A percentile compares a stretch with the other conserved stretches of the same genome.
phyloP scores from a whole-genome alignment of 2,113 vertebrate species.

The Podilymbus podiceps region DNA sequence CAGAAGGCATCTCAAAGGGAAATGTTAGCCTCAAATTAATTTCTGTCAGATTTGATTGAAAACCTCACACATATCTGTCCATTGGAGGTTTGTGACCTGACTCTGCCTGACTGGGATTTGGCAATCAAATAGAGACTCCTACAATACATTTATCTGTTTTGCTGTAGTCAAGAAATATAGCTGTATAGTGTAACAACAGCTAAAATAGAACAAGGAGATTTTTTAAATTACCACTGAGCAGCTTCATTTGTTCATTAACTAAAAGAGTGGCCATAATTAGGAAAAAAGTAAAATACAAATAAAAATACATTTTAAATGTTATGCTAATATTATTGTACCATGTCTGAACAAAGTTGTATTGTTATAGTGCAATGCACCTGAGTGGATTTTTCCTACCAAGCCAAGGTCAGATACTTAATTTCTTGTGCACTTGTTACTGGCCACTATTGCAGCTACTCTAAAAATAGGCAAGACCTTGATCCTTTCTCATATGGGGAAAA shows the following conservation, averaged over 20 bases:
- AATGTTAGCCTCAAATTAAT: conserved; percentile 69
- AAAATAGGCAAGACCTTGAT: background rate
- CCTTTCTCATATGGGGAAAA: background rate
- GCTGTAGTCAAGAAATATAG: conserved; percentile 16
- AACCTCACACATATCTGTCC: conserved; percentile 53
- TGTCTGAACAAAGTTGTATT: background rate
- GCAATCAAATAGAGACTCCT: conserved; percentile 62
- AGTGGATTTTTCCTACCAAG: background rate
- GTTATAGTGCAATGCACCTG: background rate
- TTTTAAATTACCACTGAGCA: background rate
- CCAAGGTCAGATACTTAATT: background rate
- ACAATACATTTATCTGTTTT: background rate
- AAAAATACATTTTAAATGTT: background rate
- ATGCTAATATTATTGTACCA: background rate
- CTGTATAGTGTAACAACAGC: background rate
- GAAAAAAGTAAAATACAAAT: background rate
- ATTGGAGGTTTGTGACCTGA: conserved; percentile 53
- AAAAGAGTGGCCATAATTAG: background rate
- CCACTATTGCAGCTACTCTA: background rate
- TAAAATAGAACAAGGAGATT: background rate
- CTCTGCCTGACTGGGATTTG: conserved; percentile 54
- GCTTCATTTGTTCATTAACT: background rate
- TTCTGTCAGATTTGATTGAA: conserved; percentile 68
- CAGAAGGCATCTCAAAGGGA: conserved; percentile 52
- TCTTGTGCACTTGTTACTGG: background rate